Evolutionary conservation across 2,888 invertebrate genomes (phyloP), one percentile per base, ranked within the genome.

Genomic region (Coelinius sp.): DNA sequence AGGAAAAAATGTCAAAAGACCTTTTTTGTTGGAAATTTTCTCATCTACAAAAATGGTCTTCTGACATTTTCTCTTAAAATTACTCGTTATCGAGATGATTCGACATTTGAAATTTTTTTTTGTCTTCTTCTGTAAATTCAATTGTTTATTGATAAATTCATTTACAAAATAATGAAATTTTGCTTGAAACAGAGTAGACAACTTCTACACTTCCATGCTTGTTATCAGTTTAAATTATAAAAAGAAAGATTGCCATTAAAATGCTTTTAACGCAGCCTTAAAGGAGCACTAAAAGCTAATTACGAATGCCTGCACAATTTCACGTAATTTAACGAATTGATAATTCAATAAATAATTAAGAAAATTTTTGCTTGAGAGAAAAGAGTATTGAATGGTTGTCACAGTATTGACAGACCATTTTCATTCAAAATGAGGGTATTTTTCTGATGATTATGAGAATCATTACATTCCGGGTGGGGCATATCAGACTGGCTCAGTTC

Each of bases 221-320:
- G 35, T 59, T 35, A 17, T 63, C 41, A 44, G 63, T 63, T 63
- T 22, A 41, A 63, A 22, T 41, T n/a, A n/a, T 12, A 38, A 27
- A 22, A 56, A 38, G 25, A n/a, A 14, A 24, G 41, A 63, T 24
- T 63, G 38, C 24, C 22, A 63, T 41, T 63, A 25, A 35, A 25
- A 17, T 5, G 59, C 59, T 59, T 59, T 35, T 59, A 59, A 31
- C 59, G 59, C 59, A 35, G 35, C 31, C 59, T 35, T 59, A 20
- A 25, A 35, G 35, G 2, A 14, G 27, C 56, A 27, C 59, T 31
- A 31, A 41, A 41, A 44, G 6, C 38, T 22, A 63, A 63, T 63
- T 12, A 63, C 41, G 41, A 63, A 63, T 63, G 63, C 63, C 63
- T 41, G 63, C 63, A 63, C 63, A 63, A 41, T 63, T 41, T 41